Conservation (phyloP, 2,113 vertebrate genomes). For the Hiodon alosoides region DNA sequence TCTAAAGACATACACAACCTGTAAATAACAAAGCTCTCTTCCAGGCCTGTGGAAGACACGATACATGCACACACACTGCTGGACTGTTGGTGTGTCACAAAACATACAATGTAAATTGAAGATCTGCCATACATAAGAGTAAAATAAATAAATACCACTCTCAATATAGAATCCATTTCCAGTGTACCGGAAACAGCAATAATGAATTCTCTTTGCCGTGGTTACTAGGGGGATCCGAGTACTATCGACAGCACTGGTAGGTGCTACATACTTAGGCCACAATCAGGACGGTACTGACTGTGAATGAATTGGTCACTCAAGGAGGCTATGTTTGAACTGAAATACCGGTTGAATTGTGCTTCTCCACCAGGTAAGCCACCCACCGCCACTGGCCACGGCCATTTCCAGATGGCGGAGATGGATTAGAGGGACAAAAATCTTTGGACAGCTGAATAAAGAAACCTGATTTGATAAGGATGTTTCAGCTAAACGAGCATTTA, state of each 20-base stretch:
- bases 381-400: slow-evolving; percentile 3
- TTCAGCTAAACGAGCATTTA: slow-evolving; percentile 15
- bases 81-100: too few species aligned
- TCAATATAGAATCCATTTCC: not conserved
- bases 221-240: not conserved
- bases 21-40: too few species aligned
- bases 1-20: too few species aligned
- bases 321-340: slow-evolving; percentile 9
- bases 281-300: not conserved
- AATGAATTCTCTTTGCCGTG: not conserved
- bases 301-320: not conserved
- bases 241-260: too few species aligned
- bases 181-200: not conserved
- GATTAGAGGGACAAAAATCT: slow-evolving; percentile 21
- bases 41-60: too few species aligned
- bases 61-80: too few species aligned
- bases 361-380: not conserved
- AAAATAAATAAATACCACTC: too few species aligned
- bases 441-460: slow-evolving; percentile 20
- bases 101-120: too few species aligned
- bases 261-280: too few species aligned
- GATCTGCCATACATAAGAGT: too few species aligned
- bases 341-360: not conserved
- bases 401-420: slow-evolving; percentile 18
- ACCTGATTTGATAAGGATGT: slow-evolving; percentile 20